Base-by-base conservation (phyloP, 2,113 vertebrate genomes). In the Balaenoptera acutorostrata region DNA sequence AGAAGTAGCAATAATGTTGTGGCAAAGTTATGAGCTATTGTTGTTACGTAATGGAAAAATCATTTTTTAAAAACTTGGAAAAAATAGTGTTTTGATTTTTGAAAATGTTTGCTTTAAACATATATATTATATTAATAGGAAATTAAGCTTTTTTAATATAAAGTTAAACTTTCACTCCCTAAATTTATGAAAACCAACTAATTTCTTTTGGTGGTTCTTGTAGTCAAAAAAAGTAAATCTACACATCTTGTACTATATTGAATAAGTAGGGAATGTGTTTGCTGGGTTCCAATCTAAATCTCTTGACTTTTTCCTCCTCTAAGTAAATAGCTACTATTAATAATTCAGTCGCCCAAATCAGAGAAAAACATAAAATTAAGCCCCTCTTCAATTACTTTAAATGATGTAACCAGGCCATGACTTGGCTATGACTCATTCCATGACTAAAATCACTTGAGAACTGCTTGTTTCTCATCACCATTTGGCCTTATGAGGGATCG, bases 361-460 rank as follows among this genome's bases (percentile, higher is more conserved):
- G 44, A 97, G 13, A 88, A 85, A 96, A 91, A 36, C 14, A 72
- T 75, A 90, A 90, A 85, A 84, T 78, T 27, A 86, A 93, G 71
- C n/a, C 66, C 21, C 25, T 96, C 87, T 94, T 75, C 57, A 80
- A 75, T 96, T 36, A 78, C 78, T 89, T 78, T 39, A 78, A 64
- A 78, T 95, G 90, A 52, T 29, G 36, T 87, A 89, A 84, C 5
- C 44, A 95, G 68, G 72, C 46, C 21, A 29, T 18, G 14, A n/a
- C 82, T 97, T 91, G 39, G 77, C 55, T 82, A 2, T 86, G 61
- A 83, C 41, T 88, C 81, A 66, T 88, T 94, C 77, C 49, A 88
- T 86, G 89, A 96, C 89, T 96, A 74, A 96, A 96, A 75, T 93
- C 83, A 66, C 39, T 96, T 95, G 49, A 97, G 91, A 97, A 52